Percentiles rank a stretch among this genome's conserved stretches.
These are phyloP conservation scores for Junonia oenone DNA, from an alignment of 2,888 invertebrate genomes.

Conservation along the genomic window DNA sequence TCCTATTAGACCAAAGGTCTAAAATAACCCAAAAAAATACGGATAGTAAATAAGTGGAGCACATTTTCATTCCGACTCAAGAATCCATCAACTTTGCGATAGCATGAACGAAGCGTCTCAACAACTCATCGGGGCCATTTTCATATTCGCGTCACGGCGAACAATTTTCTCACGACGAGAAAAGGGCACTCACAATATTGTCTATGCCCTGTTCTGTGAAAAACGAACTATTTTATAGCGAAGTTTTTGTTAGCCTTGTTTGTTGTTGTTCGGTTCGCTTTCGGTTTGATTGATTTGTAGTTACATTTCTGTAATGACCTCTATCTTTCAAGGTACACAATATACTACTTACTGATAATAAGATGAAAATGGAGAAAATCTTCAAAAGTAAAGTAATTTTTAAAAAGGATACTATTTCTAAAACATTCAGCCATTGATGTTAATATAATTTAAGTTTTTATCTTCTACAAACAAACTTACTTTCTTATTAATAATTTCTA, in stretches of 20 bases:
- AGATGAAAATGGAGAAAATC: no score
- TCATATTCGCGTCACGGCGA: conserved; percentile 21
- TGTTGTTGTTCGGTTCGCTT: background rate
- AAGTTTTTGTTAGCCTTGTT: background rate
- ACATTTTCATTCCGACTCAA: background rate
- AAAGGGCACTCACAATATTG: conserved; percentile 18
- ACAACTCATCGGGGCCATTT: background rate
- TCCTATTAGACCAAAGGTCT: no score
- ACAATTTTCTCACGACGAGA: conserved; percentile 14
- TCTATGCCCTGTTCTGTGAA: conserved; percentile 1
- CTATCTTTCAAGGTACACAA: no score
- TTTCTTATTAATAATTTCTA: no score
- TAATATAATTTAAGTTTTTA: no score
- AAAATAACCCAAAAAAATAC: no score
- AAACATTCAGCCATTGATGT: no score
- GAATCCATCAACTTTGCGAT: background rate
- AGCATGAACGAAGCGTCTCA: background rate
- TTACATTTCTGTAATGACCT: no score
- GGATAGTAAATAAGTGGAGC: background rate
- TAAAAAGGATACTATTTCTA: no score
- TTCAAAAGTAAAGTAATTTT: no score
- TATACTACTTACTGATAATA: no score
- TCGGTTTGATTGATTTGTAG: background rate
- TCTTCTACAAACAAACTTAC: no score
- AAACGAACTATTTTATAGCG: background rate